A percentile compares a stretch with the other conserved stretches of the same genome.
phyloP scores from a whole-genome alignment of 2,113 vertebrate species.

The Oncorhynchus kisutch region DNA sequence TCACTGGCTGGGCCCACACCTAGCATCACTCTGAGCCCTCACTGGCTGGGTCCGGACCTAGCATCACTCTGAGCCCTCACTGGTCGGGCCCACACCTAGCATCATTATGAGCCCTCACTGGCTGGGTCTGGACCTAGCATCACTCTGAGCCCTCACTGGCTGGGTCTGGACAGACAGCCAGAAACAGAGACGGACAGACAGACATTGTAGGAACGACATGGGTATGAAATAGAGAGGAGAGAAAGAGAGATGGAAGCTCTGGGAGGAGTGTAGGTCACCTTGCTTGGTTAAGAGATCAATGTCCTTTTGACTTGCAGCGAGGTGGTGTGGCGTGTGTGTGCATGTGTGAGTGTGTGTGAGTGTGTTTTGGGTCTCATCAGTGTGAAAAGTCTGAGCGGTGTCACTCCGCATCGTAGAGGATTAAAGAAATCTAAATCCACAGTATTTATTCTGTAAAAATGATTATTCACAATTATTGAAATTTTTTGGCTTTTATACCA shows the following conservation, averaged over 20 bases:
- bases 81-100: accelerated
- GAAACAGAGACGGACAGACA: not conserved
- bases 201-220: too few species aligned
- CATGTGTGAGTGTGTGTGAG: not conserved
- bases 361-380: too few species aligned
- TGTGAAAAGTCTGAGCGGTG: not conserved
- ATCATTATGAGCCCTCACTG: too few species aligned
- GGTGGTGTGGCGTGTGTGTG: not conserved
- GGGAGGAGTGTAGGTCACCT: constrained; percentile 33
- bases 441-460: not conserved
- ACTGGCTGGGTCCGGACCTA: too few species aligned
- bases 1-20: accelerated
- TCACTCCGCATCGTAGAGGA: not conserved
- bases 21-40: not conserved
- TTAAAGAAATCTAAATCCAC: not conserved
- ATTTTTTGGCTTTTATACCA: not conserved
- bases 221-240: not conserved
- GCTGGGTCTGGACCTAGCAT: too few species aligned
- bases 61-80: too few species aligned
- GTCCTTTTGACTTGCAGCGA: constrained; percentile 17
- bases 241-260: constrained; percentile 9
- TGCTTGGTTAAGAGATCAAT: constrained; percentile 41
- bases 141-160: too few species aligned
- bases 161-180: too few species aligned
- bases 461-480: not conserved